Percentiles rank a stretch among this genome's conserved stretches.
phyloP scores from a whole-genome alignment of 2,113 vertebrate species.

The Mionectes macconnelli region DNA sequence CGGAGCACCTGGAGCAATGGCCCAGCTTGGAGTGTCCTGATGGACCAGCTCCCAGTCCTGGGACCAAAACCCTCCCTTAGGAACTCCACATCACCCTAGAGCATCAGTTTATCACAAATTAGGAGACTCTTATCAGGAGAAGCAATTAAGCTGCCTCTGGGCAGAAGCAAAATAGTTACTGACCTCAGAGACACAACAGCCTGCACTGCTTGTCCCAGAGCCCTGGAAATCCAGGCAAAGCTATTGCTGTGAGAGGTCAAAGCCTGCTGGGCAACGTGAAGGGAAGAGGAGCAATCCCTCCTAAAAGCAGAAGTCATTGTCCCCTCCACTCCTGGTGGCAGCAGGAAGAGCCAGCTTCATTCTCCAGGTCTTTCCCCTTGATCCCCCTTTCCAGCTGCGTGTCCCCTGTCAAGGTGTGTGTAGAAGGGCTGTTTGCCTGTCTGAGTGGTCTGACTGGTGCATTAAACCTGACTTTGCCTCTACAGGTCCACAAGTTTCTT shows the following conservation, averaged over 20 bases:
- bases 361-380: background rate
- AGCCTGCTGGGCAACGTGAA: background rate
- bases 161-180: background rate
- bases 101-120: background rate
- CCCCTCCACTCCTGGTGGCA: background rate
- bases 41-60: background rate
- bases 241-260: background rate
- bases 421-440: background rate
- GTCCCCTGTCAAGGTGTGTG: background rate
- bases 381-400: background rate
- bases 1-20: background rate
- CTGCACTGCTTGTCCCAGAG: background rate
- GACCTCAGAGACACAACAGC: background rate
- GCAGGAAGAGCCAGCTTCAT: background rate
- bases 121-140: background rate
- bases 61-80: background rate
- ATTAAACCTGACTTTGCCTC: background rate
- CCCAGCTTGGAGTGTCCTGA: background rate
- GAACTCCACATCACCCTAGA: background rate
- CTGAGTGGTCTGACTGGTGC: background rate
- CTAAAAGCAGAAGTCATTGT: background rate
- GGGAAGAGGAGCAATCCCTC: background rate
- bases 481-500: conserved; percentile 90
- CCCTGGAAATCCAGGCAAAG: background rate
- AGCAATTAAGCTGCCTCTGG: background rate